Evolutionary conservation across 2,888 invertebrate genomes (phyloP).

Genomic region (Melinaea marsaeus): DNA sequence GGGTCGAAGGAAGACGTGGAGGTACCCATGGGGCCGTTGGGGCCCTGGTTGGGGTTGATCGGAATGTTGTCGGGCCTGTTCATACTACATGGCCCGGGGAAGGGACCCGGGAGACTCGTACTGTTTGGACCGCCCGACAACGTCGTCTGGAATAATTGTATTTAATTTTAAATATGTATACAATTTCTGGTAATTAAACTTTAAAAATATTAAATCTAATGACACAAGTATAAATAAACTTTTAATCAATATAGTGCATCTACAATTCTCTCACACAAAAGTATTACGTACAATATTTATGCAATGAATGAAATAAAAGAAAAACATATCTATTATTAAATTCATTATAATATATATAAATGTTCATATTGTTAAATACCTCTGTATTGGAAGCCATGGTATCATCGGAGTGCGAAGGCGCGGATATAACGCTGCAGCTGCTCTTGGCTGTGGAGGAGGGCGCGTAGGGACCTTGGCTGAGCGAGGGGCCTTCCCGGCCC

Average conservation of each 20-base stretch:
- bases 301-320: too few relatives aligned
- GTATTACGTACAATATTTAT: too few relatives aligned
- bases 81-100: slow-evolving; percentile 73
- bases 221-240: too few relatives aligned
- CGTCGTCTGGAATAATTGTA: slow-evolving; percentile 51
- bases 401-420: slow-evolving; percentile 54
- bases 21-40: slow-evolving; percentile 77
- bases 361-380: slow-evolving; percentile 36
- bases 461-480: slow-evolving; percentile 68
- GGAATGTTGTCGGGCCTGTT: slow-evolving; percentile 70
- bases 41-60: slow-evolving; percentile 72
- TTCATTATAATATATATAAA: too few relatives aligned
- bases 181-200: too few relatives aligned
- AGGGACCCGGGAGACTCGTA: slow-evolving; percentile 72
- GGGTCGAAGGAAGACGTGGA: slow-evolving; percentile 87
- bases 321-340: too few relatives aligned
- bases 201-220: too few relatives aligned
- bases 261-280: too few relatives aligned
- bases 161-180: too few relatives aligned
- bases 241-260: too few relatives aligned
- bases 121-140: slow-evolving; percentile 71
- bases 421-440: slow-evolving; percentile 58
- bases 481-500: slow-evolving; percentile 29
- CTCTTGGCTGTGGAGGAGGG: slow-evolving; percentile 60
- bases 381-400: slow-evolving; percentile 54